Evolutionary conservation across 2,888 invertebrate species (phyloP).

Genomic region (Lepeophtheirus nordmannii): DNA sequence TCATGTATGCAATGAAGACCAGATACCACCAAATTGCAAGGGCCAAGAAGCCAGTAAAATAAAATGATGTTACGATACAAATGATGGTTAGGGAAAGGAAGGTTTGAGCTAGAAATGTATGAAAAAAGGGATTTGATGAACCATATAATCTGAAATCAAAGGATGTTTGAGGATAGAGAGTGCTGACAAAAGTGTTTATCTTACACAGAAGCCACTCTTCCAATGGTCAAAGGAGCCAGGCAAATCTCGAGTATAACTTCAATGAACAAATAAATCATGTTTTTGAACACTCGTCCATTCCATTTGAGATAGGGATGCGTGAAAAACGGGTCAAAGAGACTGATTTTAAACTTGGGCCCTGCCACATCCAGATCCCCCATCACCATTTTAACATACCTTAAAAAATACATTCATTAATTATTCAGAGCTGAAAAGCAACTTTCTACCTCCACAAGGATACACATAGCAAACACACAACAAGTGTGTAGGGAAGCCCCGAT

Average conservation of each 20-base stretch:
- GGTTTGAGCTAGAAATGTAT: not conserved
- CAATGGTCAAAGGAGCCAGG: constrained; percentile 6
- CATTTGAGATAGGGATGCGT: not conserved
- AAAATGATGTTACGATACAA: not conserved
- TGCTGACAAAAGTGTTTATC: not conserved
- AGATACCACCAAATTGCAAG: constrained; percentile 9
- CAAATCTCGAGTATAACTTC: not conserved
- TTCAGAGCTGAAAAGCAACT: too few relatives aligned
- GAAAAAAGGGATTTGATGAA: not conserved
- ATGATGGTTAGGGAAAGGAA: not conserved
- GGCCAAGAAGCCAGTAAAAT: constrained; percentile 4
- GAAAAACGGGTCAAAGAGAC: constrained; percentile 5
- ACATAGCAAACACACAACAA: constrained; percentile 10
- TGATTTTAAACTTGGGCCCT: constrained; percentile 13
- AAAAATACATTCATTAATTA: too few relatives aligned
- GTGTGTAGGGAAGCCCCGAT: constrained; percentile 7
- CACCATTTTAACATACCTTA: not conserved
- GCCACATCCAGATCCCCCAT: constrained; percentile 5
- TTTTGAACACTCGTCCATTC: not conserved
- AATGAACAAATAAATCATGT: not conserved
- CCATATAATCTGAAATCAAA: not conserved
- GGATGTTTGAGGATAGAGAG: not conserved
- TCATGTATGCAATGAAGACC: not conserved
- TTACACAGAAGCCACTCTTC: not conserved
- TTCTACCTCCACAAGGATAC: constrained; percentile 7